A percentile compares a stretch with the other conserved stretches of the same genome.
Evolutionary conservation across 1,140 invertebrate species (phyloP).

Genomic region (Odontomachus brunneus): DNA sequence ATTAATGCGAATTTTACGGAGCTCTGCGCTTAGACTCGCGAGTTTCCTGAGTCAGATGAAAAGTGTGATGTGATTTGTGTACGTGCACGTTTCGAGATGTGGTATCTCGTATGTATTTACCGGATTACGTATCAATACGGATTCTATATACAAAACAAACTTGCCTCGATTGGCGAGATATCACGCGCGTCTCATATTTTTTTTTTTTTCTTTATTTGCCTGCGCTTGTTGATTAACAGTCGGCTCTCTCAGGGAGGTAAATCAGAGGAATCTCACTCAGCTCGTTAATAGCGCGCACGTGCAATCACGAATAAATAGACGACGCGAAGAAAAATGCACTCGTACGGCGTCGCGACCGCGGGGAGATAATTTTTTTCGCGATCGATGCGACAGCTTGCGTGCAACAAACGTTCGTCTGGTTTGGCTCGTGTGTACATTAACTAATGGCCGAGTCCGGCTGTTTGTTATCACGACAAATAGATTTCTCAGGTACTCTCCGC

Average conservation of each 20-base stretch:
- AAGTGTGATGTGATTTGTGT: no score
- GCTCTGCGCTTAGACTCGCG: no score
- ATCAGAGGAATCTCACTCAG: no score
- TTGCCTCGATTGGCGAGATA: background rate
- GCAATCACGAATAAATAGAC: constrained; percentile 33
- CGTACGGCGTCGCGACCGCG: background rate
- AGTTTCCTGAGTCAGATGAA: no score
- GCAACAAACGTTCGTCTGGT: constrained; percentile 31
- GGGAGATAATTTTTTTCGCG: background rate
- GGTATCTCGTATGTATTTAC: no score
- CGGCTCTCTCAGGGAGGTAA: no score
- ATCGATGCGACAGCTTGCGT: background rate
- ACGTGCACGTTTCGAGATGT: background rate
- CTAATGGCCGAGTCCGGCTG: constrained; percentile 63
- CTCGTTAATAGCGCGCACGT: constrained; percentile 7
- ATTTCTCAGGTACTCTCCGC: constrained; percentile 45
- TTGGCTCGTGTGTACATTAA: constrained; percentile 56
- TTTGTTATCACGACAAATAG: constrained; percentile 71
- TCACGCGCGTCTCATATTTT: background rate
- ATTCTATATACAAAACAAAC: constrained; percentile 13
- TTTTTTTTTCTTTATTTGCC: constrained; percentile 1
- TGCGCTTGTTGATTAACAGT: constrained; percentile 14
- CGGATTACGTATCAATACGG: constrained; percentile 17
- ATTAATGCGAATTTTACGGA: no score
- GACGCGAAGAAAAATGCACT: constrained; percentile 29